Percentiles rank a stretch among this genome's conserved stretches.
Conservation (phyloP, 2,888 invertebrate species). For the Gisinianus flammeolus region DNA sequence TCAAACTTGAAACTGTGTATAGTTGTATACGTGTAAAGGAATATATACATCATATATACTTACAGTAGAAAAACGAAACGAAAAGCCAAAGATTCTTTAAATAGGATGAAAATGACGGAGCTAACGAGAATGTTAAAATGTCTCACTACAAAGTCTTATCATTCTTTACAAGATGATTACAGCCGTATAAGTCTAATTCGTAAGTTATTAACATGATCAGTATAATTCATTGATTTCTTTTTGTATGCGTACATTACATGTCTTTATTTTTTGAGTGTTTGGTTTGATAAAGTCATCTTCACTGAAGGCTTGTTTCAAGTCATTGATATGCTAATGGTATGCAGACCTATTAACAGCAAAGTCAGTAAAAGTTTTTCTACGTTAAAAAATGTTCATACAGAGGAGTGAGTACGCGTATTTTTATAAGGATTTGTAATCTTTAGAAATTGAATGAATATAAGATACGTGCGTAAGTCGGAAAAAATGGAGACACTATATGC, state of each 20-base stretch:
- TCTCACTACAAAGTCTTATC: conserved; percentile 57
- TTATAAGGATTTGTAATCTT: neutral
- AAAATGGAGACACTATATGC: no score
- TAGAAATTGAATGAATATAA: neutral
- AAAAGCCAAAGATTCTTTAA: conserved; percentile 9
- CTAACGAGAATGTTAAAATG: conserved; percentile 53
- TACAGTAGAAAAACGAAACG: neutral
- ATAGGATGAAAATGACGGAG: conserved; percentile 43
- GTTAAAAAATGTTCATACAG: neutral
- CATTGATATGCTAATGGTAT: conserved; percentile 6
- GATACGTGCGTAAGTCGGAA: no score
- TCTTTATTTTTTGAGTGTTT: conserved; percentile 8
- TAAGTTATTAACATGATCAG: conserved; percentile 47
- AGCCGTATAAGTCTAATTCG: conserved; percentile 57
- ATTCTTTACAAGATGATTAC: conserved; percentile 59
- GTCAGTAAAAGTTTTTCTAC: neutral
- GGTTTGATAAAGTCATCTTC: conserved; percentile 2
- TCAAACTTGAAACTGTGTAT: conserved; percentile 1
- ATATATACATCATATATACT: neutral
- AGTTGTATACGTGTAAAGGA: neutral
- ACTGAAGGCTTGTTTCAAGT: conserved; percentile 13
- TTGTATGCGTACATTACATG: neutral
- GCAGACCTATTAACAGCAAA: conserved; percentile 1
- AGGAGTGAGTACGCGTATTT: neutral
- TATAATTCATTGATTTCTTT: conserved; percentile 10